Percentiles rank a stretch among this genome's conserved stretches.
Evolutionary conservation across 2,888 invertebrate species (phyloP).

Genomic region (Acanthosepion lycidas): DNA sequence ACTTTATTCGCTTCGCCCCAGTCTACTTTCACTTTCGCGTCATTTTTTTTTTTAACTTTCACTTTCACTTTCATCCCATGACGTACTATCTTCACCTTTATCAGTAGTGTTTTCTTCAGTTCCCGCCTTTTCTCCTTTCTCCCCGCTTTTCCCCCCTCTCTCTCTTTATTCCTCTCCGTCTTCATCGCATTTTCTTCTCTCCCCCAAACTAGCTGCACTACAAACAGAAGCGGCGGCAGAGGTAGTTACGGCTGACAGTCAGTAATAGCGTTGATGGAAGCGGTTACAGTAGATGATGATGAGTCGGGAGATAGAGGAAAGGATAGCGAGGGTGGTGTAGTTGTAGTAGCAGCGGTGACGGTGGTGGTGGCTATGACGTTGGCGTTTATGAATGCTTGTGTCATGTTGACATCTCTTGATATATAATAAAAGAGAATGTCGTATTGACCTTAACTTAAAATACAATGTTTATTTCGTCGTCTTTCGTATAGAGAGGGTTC

Average conservation of each 20-base stretch:
- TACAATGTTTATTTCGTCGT: neutral
- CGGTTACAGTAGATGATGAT: conserved; percentile 23
- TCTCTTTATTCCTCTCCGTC: neutral
- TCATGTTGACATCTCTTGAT: neutral
- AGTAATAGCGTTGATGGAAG: neutral
- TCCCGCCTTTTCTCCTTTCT: neutral
- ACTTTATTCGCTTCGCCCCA: neutral
- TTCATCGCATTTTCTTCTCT: neutral
- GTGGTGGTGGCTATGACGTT: neutral
- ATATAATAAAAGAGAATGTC: conserved; percentile 1
- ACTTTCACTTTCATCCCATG: neutral
- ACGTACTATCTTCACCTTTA: conserved; percentile 2
- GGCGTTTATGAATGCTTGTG: neutral
- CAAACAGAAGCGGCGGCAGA: neutral
- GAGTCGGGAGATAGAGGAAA: neutral
- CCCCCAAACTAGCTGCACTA: neutral
- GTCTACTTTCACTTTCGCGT: neutral
- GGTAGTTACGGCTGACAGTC: conserved; percentile 33
- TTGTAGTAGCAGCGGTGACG: neutral
- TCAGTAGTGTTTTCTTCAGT: neutral
- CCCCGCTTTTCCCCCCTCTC: neutral
- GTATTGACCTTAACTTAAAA: conserved; percentile 6
- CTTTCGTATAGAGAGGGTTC: neutral
- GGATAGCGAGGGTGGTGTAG: neutral
- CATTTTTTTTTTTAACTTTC: neutral